A percentile compares a stretch with the other conserved stretches of the same genome.
phyloP scores from a whole-genome alignment of 2,797 vertebrate species.

The Hydrocynus forskahlii region DNA sequence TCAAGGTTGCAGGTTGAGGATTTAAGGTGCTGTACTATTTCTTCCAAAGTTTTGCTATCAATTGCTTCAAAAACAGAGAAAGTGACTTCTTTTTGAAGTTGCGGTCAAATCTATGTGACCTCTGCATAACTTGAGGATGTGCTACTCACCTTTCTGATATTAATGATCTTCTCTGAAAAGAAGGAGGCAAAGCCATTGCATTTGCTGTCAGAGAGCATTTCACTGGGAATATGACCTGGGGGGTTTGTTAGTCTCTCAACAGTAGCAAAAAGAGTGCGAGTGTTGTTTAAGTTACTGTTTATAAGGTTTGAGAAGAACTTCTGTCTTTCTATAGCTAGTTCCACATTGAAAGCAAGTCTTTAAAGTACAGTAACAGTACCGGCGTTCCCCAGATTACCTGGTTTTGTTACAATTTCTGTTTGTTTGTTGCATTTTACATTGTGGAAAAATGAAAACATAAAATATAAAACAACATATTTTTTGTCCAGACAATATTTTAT shows the following conservation, averaged over 20 bases:
- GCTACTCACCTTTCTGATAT: not conserved
- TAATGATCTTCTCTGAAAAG: not conserved
- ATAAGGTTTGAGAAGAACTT: not conserved
- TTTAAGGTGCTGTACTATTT: not conserved
- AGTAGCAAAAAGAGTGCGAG: not conserved
- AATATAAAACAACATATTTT: too few relatives aligned
- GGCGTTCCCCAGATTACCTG: too few relatives aligned
- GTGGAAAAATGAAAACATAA: too few relatives aligned
- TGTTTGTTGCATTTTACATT: too few relatives aligned
- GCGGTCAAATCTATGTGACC: not conserved
- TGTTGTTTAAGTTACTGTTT: too few relatives aligned
- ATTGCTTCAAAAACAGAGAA: not conserved
- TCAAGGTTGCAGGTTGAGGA: not conserved
- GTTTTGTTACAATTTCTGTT: too few relatives aligned
- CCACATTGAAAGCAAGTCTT: not conserved
- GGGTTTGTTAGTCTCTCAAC: constrained; percentile 7
- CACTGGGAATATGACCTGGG: not conserved
- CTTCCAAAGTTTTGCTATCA: constrained; percentile 1
- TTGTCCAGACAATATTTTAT: too few relatives aligned
- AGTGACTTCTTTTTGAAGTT: not conserved
- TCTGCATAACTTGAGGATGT: not conserved
- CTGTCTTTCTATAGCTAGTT: not conserved
- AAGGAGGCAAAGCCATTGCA: not conserved
- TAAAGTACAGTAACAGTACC: too few relatives aligned
- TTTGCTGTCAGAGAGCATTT: not conserved